phyloP scores from a whole-genome alignment of 2,888 invertebrate species.

The Caenorhabditis angaria region DNA sequence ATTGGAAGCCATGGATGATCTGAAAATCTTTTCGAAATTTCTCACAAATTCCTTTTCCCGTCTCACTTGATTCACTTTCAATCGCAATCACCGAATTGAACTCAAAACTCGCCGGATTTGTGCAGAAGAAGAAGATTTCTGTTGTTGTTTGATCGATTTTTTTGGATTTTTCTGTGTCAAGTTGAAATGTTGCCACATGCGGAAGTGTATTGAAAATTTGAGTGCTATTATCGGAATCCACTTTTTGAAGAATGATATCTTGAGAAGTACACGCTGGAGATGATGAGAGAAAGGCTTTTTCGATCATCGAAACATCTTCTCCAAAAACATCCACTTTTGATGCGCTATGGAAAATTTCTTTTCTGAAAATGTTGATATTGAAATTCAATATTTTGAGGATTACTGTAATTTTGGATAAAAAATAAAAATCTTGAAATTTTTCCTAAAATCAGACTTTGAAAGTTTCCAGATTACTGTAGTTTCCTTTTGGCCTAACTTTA shows the following conservation, averaged over 20 bases:
- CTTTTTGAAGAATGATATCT: not conserved
- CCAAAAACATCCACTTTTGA: slow-evolving; percentile 12
- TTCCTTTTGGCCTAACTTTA: no score
- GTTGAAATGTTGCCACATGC: not conserved
- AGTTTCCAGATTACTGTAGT: no score
- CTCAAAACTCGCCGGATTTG: not conserved
- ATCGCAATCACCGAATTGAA: slow-evolving; percentile 13
- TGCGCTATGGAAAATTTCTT: not conserved
- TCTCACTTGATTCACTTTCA: not conserved
- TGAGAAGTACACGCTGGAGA: not conserved
- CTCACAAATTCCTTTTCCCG: not conserved
- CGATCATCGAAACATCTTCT: slow-evolving; percentile 7
- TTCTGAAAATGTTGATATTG: not conserved
- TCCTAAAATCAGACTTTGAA: no score
- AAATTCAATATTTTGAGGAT: no score
- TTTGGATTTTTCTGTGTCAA: not conserved
- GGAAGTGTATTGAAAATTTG: not conserved
- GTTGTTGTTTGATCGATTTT: no score
- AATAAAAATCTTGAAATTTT: no score
- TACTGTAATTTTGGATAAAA: no score
- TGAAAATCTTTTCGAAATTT: not conserved
- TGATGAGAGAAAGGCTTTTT: slow-evolving; percentile 9
- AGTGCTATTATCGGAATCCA: not conserved
- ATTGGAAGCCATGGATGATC: not conserved
- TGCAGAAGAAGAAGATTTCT: slow-evolving; percentile 21